Conservation (phyloP, 2,113 vertebrate species). For the Micromys minutus region DNA sequence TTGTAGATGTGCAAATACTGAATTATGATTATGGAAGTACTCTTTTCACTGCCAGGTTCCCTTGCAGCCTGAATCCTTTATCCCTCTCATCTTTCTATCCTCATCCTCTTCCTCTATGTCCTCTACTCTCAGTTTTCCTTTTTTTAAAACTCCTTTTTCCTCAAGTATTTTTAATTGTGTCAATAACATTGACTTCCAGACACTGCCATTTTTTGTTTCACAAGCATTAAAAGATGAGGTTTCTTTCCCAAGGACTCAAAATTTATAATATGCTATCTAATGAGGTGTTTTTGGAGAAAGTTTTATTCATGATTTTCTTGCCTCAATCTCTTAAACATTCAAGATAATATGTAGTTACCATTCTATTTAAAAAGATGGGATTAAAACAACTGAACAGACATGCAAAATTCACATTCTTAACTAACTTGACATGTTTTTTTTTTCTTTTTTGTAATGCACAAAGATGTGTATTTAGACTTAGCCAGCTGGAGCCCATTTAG, state of each 20-base stretch:
- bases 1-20: not conserved
- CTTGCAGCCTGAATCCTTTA: not conserved
- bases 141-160: not conserved
- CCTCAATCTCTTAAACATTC: not conserved
- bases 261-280: not conserved
- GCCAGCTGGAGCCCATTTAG: not conserved
- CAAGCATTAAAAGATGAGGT: not conserved
- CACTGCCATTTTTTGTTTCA: not conserved
- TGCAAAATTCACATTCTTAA: not conserved
- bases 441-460: not conserved
- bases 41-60: not conserved
- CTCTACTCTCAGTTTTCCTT: accelerated
- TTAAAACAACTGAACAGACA: not conserved
- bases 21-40: not conserved
- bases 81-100: too few relatives aligned
- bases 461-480: not conserved
- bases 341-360: not conserved
- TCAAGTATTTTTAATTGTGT: not conserved
- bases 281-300: not conserved
- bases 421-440: not conserved
- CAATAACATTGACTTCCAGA: not conserved
- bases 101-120: too few relatives aligned
- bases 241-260: not conserved
- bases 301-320: not conserved
- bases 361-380: too few relatives aligned